Evolutionary conservation across 2,888 invertebrate species (phyloP).

Genomic region (Caenorhabditis sinica): DNA sequence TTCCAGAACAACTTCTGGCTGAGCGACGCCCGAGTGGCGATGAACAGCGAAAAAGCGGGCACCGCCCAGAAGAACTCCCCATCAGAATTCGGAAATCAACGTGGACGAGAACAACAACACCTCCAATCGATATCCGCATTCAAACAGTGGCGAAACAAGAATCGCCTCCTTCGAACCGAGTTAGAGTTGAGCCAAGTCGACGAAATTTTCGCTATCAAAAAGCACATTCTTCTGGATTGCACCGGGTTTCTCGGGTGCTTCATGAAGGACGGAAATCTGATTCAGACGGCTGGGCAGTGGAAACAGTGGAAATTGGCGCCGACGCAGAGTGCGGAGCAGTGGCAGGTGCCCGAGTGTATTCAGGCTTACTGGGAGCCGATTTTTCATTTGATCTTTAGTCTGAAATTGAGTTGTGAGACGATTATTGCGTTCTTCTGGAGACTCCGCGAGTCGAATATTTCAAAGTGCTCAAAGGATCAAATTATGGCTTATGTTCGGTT

Average conservation of each 20-base stretch:
- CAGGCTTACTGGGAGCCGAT: constrained; percentile 61
- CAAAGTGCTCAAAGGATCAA: constrained; percentile 17
- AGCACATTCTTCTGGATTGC: constrained; percentile 27
- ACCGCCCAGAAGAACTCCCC: neutral
- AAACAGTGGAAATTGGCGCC: constrained; percentile 6
- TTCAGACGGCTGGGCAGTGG: constrained; percentile 15
- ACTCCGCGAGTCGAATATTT: constrained; percentile 16
- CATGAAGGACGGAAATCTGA: constrained; percentile 37
- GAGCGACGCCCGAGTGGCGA: constrained; percentile 38
- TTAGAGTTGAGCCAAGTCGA: neutral
- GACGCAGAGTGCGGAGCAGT: constrained; percentile 18
- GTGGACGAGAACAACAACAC: constrained; percentile 37
- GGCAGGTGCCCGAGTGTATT: constrained; percentile 18
- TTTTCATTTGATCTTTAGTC: constrained; percentile 42
- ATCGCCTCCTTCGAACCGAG: constrained; percentile 6
- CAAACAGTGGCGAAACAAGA: constrained; percentile 37
- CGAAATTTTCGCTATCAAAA: constrained; percentile 20
- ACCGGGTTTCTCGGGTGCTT: constrained; percentile 29
- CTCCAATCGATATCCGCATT: constrained; percentile 17
- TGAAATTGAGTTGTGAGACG: constrained; percentile 46
- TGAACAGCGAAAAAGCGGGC: constrained; percentile 45
- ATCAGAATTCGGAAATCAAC: constrained; percentile 6
- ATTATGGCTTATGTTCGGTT: constrained; percentile 32
- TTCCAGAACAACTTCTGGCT: constrained; percentile 55
- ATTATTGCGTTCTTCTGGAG: constrained; percentile 42